Base-by-base conservation (phyloP, 2,113 vertebrate genomes). In the Lucifuga dentata region DNA sequence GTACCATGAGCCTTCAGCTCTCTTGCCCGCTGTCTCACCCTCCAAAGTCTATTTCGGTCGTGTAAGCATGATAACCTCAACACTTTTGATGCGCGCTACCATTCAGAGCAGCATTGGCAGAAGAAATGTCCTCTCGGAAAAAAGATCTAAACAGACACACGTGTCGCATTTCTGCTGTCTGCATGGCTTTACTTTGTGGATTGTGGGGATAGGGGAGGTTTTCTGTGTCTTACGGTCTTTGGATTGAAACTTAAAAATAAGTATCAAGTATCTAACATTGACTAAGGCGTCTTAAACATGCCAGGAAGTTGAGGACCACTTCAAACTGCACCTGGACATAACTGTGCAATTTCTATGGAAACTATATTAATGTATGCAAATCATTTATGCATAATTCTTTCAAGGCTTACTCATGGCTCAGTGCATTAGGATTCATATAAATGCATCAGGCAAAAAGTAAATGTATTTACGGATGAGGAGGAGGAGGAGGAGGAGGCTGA, bases 1-100 rank as follows among this genome's bases (percentile, higher is more conserved):
- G 73, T 53, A 81, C 73, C 48, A 75, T 41, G 20, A 83, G 88
- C 72, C 73, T 48, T 20, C 26, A 29, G 72, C 79, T 79, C 60
- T 68, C 65, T 68, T 71, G 81, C 70, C 83, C 80, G 80, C 83
- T 73, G 81, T 86, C 86, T 88, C 88, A 82, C 81, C 78, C 80
- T 73, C 73, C 84, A 74, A 76, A 35, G 38, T 91, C 90, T 93
- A 93, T 92, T 93, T 92, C 85, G 78, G 92, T 92, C 76, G 43
- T 80, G 86, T 63, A 78, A 91, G 86, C 62, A 68, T 77, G 92
- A 93, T 93, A 93, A 93, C 91, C 92, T 88, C 86, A 70, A 91
- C 88, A 78, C 84, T 85, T 89, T 78, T 85, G 86, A 73, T 90
- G 78, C 53, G 67, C 77, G 81, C 83, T 70, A 59, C 83, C 80